Base-by-base conservation (phyloP, 2,113 vertebrate genomes). In the Ctenodactylus gundi region DNA sequence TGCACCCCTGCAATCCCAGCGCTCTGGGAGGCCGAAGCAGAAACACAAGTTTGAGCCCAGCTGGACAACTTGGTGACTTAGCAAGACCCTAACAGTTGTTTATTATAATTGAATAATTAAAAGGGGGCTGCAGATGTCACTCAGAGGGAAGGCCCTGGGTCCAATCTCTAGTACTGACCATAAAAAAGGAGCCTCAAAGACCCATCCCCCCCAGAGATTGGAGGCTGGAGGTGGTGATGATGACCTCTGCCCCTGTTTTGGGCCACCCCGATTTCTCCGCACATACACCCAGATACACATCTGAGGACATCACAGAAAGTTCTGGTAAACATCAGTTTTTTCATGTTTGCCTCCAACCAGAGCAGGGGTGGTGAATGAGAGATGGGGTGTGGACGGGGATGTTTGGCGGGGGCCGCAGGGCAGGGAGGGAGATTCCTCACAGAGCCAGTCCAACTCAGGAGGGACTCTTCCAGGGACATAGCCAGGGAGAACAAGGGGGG, bases 391-490 rank as follows among this genome's bases (percentile, higher is more conserved):
- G n/a, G n/a, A n/a, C n/a, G n/a, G n/a, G n/a, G n/a, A n/a, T 7
- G 7, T 21, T 7, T 20, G 46, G 18, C 1, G 6, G 62, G 46
- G 2, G 23, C 46, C 27, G 14, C 20, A 0, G 55, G 20, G 29
- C 1, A 3, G 31, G 64, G 36, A 23, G 49, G 49, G 20, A 3
- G 55, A 25, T 6, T 60, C 96, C 73, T 77, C 80, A 90, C 46
- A 57, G 85, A 92, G 77, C 67, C 95, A 49, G 96, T 90, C 95
- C 85, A 17, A 88, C 0, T 31, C 90, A 88, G n/a, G 25, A 95
- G 90, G 25, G 76, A 95, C 88, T 97, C 73, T 94, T 93, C 97
- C 80, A 88, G 31, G 51, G 95, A 88, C 93, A 91, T 68, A 64
- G 78, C 70, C 31, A 88, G 85, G 88, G 73, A 51, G 89, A 93